Percentiles rank a stretch among this genome's conserved stretches.
Evolutionary conservation across 1,140 invertebrate species (phyloP).

Genomic region (Procambarus clarkii): DNA sequence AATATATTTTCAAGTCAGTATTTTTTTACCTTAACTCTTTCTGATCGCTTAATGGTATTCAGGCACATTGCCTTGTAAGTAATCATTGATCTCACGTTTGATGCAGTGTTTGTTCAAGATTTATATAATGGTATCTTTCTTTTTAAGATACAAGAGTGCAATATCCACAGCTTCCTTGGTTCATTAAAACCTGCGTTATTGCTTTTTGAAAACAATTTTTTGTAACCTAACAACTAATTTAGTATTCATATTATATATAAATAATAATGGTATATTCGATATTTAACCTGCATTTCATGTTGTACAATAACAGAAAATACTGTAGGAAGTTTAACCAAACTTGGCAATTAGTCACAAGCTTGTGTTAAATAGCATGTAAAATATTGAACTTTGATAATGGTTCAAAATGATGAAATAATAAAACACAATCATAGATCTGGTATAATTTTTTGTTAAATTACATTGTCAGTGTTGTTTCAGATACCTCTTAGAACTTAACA

Average conservation of each 20-base stretch:
- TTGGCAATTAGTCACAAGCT: neutral
- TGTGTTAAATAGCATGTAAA: neutral
- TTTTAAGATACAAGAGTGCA: neutral
- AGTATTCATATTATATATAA: neutral
- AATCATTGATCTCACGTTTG: too few species aligned
- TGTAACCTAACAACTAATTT: neutral
- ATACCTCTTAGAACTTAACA: too few species aligned
- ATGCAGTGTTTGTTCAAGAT: too few species aligned
- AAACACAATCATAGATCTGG: neutral
- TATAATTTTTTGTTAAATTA: too few species aligned
- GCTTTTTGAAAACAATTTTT: neutral
- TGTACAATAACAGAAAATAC: neutral
- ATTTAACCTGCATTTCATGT: neutral
- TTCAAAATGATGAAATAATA: neutral
- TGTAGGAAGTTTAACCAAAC: neutral
- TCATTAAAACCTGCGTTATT: neutral
- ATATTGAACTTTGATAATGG: neutral
- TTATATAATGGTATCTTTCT: neutral
- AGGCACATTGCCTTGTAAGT: too few species aligned
- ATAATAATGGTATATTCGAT: neutral
- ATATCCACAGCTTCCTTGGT: neutral
- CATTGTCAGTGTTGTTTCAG: too few species aligned
- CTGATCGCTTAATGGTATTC: neutral
- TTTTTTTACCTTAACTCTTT: neutral
- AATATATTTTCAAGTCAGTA: neutral